Conservation (phyloP, 2,113 vertebrate species). For the Sitta europaea region DNA sequence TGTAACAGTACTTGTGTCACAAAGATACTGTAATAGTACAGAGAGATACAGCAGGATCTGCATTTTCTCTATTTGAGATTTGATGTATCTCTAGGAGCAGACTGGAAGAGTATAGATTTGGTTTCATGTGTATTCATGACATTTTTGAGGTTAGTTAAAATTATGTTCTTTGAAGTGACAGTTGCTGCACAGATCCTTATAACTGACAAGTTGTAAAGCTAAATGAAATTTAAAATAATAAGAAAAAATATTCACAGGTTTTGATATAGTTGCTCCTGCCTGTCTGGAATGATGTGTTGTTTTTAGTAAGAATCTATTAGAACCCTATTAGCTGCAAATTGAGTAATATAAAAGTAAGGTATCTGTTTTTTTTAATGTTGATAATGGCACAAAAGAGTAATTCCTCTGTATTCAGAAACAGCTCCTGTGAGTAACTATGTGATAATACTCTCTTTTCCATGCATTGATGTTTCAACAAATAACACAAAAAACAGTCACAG, state of each 20-base stretch:
- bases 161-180: not conserved
- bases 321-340: not conserved
- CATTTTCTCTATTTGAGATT: not conserved
- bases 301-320: not conserved
- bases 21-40: not conserved
- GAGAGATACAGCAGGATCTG: rapidly evolving
- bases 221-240: not conserved
- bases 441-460: not conserved
- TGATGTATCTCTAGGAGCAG: not conserved
- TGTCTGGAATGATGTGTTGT: not conserved
- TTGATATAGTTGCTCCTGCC: not conserved
- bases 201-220: not conserved
- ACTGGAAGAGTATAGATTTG: not conserved
- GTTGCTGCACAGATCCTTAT: not conserved
- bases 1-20: not conserved
- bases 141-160: not conserved
- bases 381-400: not conserved
- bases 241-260: not conserved
- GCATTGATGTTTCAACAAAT: not conserved
- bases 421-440: not conserved
- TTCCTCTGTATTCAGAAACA: not conserved
- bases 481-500: not conserved
- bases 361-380: not conserved
- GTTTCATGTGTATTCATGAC: not conserved
- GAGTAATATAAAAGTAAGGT: not conserved